phyloP scores from a whole-genome alignment of 2,888 invertebrate genomes.

The Eristalis arbustorum region DNA sequence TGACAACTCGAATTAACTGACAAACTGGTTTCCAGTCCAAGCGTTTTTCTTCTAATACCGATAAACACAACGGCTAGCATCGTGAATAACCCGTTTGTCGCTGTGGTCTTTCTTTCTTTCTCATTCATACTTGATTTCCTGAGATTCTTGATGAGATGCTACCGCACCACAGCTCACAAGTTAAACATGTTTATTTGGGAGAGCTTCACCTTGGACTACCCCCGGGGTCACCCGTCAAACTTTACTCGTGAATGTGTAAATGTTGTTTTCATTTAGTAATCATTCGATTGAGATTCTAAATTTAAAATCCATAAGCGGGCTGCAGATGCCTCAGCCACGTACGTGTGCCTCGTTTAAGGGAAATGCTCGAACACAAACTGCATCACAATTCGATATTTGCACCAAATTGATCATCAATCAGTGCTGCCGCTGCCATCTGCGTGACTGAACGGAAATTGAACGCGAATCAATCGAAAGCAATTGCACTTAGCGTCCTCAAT shows the following conservation, averaged over 20 bases:
- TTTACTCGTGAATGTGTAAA: neutral
- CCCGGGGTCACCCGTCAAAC: neutral
- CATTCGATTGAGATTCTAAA: neutral
- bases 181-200: conserved; percentile 16
- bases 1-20: conserved; percentile 4
- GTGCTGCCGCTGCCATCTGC: neutral
- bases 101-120: neutral
- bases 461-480: neutral
- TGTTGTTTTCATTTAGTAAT: neutral
- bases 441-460: conserved; percentile 8
- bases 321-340: neutral
- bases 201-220: conserved; percentile 24
- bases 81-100: conserved; percentile 29
- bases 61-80: conserved; percentile 9
- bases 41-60: neutral
- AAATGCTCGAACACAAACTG: neutral
- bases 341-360: neutral
- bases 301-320: neutral
- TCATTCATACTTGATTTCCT: neutral
- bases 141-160: neutral
- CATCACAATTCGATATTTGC: neutral
- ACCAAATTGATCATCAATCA: neutral
- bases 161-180: conserved; percentile 4
- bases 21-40: conserved; percentile 25
- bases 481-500: neutral